Conservation (phyloP, 2,888 invertebrate genomes). For the Hirtodrosophila trivittata region DNA sequence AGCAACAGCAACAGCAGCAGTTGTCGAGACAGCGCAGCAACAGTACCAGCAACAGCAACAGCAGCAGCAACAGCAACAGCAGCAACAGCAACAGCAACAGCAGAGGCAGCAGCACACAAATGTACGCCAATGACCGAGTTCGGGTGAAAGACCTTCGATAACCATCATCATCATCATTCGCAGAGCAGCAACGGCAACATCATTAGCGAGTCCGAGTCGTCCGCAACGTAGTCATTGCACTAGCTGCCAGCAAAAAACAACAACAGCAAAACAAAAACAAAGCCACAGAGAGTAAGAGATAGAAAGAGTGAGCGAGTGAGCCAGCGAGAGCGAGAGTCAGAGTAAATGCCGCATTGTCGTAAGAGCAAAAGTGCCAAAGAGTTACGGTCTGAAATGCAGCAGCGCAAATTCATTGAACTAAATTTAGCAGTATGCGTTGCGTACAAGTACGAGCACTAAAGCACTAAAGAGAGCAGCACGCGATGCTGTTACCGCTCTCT, state of each 20-base stretch:
- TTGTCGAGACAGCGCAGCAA: slow-evolving; percentile 40
- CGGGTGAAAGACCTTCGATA: slow-evolving; percentile 85
- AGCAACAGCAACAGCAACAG: slow-evolving; percentile 35
- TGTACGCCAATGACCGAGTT: slow-evolving; percentile 85
- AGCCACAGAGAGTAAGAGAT: slow-evolving; percentile 30
- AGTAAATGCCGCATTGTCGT: slow-evolving; percentile 2
- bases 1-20: slow-evolving; percentile 31
- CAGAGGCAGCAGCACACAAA: slow-evolving; percentile 77
- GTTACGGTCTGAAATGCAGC: slow-evolving; percentile 22
- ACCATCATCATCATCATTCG: slow-evolving; percentile 82
- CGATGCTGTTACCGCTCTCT: slow-evolving; percentile 24
- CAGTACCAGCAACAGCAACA: slow-evolving; percentile 36
- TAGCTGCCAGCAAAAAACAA: slow-evolving; percentile 48
- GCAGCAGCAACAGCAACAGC: slow-evolving; percentile 25
- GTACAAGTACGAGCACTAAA: background rate
- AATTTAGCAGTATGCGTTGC: slow-evolving; percentile 59
- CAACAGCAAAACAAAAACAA: slow-evolving; percentile 70
- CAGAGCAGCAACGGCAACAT: slow-evolving; percentile 74
- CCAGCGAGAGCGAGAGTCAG: slow-evolving; percentile 13
- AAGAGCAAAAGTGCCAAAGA: slow-evolving; percentile 54
- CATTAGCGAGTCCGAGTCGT: slow-evolving; percentile 62
- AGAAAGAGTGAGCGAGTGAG: slow-evolving; percentile 19
- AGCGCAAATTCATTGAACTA: slow-evolving; percentile 70
- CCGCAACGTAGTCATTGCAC: slow-evolving; percentile 69
- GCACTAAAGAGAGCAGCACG: slow-evolving; percentile 41